Percentiles rank a stretch among this genome's conserved stretches.
Evolutionary conservation across 2,797 vertebrate genomes (phyloP).

Genomic region (Kryptolebias ocellatus): DNA sequence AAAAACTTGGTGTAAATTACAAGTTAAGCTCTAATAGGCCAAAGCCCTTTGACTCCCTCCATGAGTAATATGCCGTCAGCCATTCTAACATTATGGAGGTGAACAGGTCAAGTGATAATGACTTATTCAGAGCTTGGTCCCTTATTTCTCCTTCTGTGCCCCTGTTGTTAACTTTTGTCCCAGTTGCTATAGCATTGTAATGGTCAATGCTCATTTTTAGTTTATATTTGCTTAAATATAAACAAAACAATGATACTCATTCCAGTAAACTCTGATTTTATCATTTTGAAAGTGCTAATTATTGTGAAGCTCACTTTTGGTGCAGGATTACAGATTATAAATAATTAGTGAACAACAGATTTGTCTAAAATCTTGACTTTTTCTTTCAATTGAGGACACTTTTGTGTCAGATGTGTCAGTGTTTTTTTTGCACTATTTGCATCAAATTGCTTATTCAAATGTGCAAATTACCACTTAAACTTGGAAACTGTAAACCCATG

Average conservation of each 20-base stretch:
- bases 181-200: neutral
- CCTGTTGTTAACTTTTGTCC: neutral
- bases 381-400: constrained; percentile 47
- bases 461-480: constrained; percentile 62
- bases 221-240: too few relatives aligned
- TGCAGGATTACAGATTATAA: constrained; percentile 36
- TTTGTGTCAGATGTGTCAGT: constrained; percentile 45
- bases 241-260: neutral
- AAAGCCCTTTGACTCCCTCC: too few relatives aligned
- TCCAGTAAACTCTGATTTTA: constrained; percentile 5
- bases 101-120: neutral
- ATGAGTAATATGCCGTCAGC: neutral
- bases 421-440: constrained; percentile 52
- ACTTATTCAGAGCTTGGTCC: neutral
- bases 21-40: too few relatives aligned
- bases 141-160: neutral
- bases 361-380: constrained; percentile 23
- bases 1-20: too few relatives aligned
- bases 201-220: too few relatives aligned
- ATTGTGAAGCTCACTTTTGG: constrained; percentile 30
- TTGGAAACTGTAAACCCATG: constrained; percentile 41
- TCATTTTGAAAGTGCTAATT: constrained; percentile 45
- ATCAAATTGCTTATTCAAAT: constrained; percentile 64
- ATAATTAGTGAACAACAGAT: constrained; percentile 41
- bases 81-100: neutral